These are phyloP conservation scores for Drosophila bifasciata DNA, from an alignment of 1,140 invertebrate genomes.

Conservation along the genomic window DNA sequence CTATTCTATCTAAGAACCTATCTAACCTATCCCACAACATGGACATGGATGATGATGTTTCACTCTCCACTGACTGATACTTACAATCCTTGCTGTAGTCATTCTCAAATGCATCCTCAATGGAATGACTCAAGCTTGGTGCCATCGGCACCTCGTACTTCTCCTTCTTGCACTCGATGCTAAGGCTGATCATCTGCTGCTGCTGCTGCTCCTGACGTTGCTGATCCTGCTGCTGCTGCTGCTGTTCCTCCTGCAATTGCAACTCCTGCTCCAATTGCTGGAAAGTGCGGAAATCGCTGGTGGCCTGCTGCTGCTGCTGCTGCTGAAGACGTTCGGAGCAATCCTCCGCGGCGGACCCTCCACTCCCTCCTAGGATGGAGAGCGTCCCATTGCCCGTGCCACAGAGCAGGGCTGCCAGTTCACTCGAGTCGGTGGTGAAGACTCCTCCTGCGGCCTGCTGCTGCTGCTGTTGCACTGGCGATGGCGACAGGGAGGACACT, in stretches of 20 bases:
- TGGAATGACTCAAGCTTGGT: constrained; percentile 70
- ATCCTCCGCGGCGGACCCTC: constrained; percentile 40
- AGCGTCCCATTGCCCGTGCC: constrained; percentile 70
- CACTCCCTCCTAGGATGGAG: constrained; percentile 61
- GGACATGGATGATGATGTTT: neutral
- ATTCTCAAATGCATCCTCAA: constrained; percentile 80
- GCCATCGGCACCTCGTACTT: constrained; percentile 69
- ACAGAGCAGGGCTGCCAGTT: constrained; percentile 74
- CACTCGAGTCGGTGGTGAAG: constrained; percentile 68
- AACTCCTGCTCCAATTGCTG: constrained; percentile 64
- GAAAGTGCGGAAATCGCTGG: constrained; percentile 49
- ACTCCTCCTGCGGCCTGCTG: constrained; percentile 54
- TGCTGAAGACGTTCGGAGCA: constrained; percentile 43
- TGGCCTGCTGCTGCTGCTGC: constrained; percentile 43
- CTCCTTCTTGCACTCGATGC: constrained; percentile 79
- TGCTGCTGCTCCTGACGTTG: constrained; percentile 58
- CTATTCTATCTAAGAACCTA: constrained; percentile 20
- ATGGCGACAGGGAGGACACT: constrained; percentile 77
- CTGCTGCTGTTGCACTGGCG: constrained; percentile 73
- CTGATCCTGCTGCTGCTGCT: constrained; percentile 40
- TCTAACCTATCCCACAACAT: constrained; percentile 3
- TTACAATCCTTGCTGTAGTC: constrained; percentile 83
- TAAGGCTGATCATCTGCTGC: constrained; percentile 67
- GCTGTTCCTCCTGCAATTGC: constrained; percentile 58
- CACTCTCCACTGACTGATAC: constrained; percentile 31